A percentile compares a stretch with the other conserved stretches of the same genome.
Evolutionary conservation across 2,797 vertebrate genomes (phyloP).

Genomic region (Morelia viridis): DNA sequence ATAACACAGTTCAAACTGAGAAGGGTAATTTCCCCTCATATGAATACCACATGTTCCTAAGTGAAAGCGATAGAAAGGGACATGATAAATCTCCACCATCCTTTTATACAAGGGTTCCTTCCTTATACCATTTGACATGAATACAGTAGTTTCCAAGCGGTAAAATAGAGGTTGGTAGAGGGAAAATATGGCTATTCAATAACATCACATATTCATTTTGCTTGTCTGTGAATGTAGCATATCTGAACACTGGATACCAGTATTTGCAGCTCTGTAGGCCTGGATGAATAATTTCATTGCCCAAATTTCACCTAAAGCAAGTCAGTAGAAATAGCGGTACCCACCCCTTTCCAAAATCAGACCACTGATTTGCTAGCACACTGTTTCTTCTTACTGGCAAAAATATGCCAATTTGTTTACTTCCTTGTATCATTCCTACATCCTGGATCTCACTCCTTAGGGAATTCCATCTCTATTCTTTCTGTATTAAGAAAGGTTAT

Average conservation of each 20-base stretch:
- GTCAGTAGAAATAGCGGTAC: background rate
- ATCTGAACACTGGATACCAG: background rate
- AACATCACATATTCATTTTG: slow-evolving; percentile 10
- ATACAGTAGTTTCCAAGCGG: slow-evolving; percentile 8
- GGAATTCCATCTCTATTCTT: background rate
- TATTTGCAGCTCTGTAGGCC: background rate
- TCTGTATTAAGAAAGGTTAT: background rate
- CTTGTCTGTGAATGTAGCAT: background rate
- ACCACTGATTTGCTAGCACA: background rate
- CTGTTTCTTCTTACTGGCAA: background rate
- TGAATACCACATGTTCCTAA: slow-evolving; percentile 23
- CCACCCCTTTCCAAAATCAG: background rate
- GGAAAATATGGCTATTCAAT: background rate
- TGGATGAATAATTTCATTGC: background rate
- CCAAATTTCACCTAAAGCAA: background rate
- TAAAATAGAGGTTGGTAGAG: background rate
- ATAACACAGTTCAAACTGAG: background rate
- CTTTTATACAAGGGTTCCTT: background rate
- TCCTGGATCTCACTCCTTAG: background rate
- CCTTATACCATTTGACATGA: slow-evolving; percentile 8
- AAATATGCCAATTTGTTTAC: background rate
- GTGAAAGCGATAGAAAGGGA: slow-evolving; percentile 20
- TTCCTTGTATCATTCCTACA: background rate
- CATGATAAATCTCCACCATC: background rate
- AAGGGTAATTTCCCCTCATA: background rate